These are phyloP conservation scores for Ptychochromis oligacanthus DNA, from an alignment of 2,113 vertebrate genomes.

Conservation along the genomic window DNA sequence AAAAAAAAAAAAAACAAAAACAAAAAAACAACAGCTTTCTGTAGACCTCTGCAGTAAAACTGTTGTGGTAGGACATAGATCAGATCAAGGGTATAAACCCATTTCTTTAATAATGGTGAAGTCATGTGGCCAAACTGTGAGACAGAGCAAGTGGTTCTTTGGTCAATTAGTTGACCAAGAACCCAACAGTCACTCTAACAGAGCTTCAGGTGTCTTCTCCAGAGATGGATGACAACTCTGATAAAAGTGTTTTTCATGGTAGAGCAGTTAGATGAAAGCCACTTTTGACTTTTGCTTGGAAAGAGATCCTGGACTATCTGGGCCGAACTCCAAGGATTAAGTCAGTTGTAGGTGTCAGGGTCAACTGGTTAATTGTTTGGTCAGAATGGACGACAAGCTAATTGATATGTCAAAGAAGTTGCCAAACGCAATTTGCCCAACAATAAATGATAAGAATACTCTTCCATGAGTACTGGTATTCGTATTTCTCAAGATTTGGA, in stretches of 20 bases:
- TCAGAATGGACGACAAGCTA: background rate
- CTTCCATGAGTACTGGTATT: background rate
- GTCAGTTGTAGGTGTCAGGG: background rate
- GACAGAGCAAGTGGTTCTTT: background rate
- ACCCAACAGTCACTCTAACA: background rate
- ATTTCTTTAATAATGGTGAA: background rate
- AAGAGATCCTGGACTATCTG: background rate
- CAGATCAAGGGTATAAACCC: background rate
- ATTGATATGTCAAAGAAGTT: background rate
- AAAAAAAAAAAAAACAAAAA: too few relatives aligned
- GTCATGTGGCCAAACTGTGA: rapidly evolving
- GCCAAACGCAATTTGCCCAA: background rate
- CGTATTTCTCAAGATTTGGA: background rate
- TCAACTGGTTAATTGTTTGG: background rate
- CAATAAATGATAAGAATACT: background rate
- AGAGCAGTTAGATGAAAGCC: background rate
- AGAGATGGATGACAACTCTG: rapidly evolving
- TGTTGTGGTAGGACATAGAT: too few relatives aligned
- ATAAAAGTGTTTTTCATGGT: background rate
- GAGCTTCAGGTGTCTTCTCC: background rate
- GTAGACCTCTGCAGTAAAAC: too few relatives aligned
- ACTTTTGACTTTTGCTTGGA: background rate
- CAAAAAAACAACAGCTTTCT: too few relatives aligned
- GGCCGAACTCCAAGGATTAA: background rate
- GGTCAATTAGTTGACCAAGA: background rate